phyloP scores from a whole-genome alignment of 2,113 vertebrate species.

The Plecturocebus donacophilus region DNA sequence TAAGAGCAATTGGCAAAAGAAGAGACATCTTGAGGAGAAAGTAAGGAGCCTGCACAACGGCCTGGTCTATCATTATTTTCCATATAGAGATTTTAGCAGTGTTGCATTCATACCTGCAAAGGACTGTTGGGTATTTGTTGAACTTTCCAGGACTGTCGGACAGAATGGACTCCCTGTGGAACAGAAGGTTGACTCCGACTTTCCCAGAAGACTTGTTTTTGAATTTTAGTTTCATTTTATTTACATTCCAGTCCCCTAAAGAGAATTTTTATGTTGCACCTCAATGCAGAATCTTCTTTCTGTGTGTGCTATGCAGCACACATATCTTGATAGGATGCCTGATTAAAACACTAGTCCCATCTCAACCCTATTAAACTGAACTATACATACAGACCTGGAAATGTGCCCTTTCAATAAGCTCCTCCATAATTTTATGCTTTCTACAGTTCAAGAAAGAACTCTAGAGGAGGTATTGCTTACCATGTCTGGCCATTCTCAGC shows the following conservation, averaged over 20 bases:
- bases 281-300: conserved; percentile 11
- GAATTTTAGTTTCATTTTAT: conserved; percentile 42
- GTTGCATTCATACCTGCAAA: background rate
- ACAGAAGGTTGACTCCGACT: background rate
- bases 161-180: background rate
- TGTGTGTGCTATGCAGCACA: background rate
- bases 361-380: background rate
- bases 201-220: conserved; percentile 32
- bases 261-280: background rate
- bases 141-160: background rate
- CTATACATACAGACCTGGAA: background rate
- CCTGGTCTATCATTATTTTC: background rate
- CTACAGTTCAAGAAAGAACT: background rate
- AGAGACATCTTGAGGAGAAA: conserved; percentile 12
- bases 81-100: background rate
- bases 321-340: background rate
- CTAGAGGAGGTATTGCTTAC: background rate
- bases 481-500: background rate
- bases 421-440: background rate
- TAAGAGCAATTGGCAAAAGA: conserved; percentile 33
- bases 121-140: background rate
- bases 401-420: background rate
- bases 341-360: background rate
- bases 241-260: background rate
- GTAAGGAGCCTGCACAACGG: background rate